Percentiles rank a stretch among this genome's conserved stretches.
These are phyloP conservation scores for Rhinolophus sinicus DNA, from an alignment of 2,113 vertebrate species.

Conservation along the genomic window DNA sequence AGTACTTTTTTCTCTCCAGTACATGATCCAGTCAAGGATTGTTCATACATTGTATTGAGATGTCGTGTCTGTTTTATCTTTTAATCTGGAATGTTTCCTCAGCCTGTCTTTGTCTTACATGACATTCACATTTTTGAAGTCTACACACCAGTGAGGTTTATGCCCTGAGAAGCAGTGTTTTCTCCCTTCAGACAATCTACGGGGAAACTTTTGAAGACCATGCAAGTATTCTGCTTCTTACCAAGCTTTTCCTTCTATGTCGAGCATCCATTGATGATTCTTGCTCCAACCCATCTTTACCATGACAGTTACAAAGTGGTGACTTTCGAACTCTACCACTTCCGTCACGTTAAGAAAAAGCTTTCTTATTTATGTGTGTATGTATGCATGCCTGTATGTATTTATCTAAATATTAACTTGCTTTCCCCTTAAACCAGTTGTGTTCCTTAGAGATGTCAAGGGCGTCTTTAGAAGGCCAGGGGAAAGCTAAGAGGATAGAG, in stretches of 20 bases:
- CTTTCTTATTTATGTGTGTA: neutral
- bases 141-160: neutral
- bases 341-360: neutral
- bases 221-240: neutral
- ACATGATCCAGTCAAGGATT: neutral
- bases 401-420: neutral
- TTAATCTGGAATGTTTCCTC: neutral
- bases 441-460: neutral
- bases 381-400: too few species aligned
- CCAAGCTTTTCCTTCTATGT: neutral
- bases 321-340: neutral
- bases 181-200: neutral
- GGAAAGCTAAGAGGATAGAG: neutral
- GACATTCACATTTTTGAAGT: neutral
- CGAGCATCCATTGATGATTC: neutral
- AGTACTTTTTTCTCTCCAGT: neutral
- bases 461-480: neutral
- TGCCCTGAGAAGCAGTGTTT: neutral
- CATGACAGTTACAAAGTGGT: neutral
- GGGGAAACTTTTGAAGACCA: neutral
- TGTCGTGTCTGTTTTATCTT: neutral
- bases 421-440: neutral
- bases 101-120: neutral
- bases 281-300: neutral
- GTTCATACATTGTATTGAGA: neutral